Evolutionary conservation across 2,797 vertebrate genomes (phyloP), one percentile per base, ranked within the genome.

Genomic region (Cynodonichthys magdalenae): DNA sequence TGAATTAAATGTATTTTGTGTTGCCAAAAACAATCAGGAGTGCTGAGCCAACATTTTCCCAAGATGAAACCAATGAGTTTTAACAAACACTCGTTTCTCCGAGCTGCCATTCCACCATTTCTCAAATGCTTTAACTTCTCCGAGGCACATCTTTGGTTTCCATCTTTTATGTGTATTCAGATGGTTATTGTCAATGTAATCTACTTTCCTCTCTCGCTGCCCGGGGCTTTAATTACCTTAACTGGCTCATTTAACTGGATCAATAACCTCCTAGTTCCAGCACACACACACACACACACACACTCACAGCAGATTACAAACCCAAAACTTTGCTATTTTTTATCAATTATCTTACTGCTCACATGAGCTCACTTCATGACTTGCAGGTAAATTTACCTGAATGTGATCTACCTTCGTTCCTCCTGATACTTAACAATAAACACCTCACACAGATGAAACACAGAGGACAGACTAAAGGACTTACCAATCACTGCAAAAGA

Each of bases 231-330:
- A 90, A 91, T 90, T 90, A 90, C 85, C 74, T 79, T 86, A 89
- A 90, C 80, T 83, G 90, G 84, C 83, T 90, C 87, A 90, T 90
- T 90, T 86, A 86, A 76, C 82, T 69, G 63, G 80, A 90, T 90
- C 87, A 79, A 89, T 89, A 77, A 48, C 63, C 51, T 63, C 34
- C 17, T 2, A 68, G 50, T 71, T 56, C 63, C 65, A 68, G 66
- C 65, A 69, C 49, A 50, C 77, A 66, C 69, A 75, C 55, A 57
- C 70, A 39, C 58, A 48, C 59, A 62, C n/a, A 42, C 45, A 31
- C 47, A 53, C 65, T 61, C 18, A 53, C 39, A 64, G 47, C 36
- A 34, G n/a, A 68, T 27, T 9, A 28, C 53, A 64, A 67, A 69
- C 60, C 54, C 28, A 50, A 52, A 64, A 55, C 49, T 27, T 60